These are phyloP conservation scores for Chromis chromis DNA, from an alignment of 2,797 vertebrate species.

Conservation along the genomic window DNA sequence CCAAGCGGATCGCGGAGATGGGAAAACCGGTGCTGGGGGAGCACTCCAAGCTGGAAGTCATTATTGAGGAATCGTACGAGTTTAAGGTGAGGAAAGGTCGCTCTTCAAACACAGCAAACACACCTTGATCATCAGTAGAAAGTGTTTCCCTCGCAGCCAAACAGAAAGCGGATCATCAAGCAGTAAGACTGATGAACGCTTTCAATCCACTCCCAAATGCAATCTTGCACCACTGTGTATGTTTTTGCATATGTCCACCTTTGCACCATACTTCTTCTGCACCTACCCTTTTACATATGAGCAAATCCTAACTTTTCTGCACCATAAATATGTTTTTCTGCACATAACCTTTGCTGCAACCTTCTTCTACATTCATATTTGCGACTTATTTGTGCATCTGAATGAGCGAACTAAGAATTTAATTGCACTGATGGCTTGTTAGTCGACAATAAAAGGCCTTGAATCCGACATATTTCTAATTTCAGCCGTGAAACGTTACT, in stretches of 20 bases:
- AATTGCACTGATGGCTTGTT: too few relatives aligned
- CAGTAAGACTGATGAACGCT: background rate
- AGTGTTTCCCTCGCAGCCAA: background rate
- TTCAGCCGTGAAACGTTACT: constrained; percentile 5
- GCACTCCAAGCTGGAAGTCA: constrained; percentile 95
- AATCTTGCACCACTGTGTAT: background rate
- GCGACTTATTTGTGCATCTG: too few relatives aligned
- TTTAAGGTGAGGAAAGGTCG: constrained; percentile 89
- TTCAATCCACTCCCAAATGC: background rate
- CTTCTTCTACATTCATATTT: too few relatives aligned
- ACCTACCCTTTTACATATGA: too few relatives aligned
- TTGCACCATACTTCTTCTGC: too few relatives aligned
- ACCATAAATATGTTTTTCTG: background rate
- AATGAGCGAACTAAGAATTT: too few relatives aligned
- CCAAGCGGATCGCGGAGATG: constrained; percentile 98
- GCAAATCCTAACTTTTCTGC: too few relatives aligned
- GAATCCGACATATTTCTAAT: constrained; percentile 9
- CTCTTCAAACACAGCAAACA: constrained; percentile 18
- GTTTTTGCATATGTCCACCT: too few relatives aligned
- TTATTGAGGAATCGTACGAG: constrained; percentile 98
- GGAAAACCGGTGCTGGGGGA: constrained; percentile 95
- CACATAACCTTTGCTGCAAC: background rate
- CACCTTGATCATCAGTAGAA: background rate
- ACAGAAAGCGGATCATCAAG: background rate
- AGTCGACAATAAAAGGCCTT: too few relatives aligned